Evolutionary conservation across 2,888 invertebrate genomes (phyloP).

Genomic region (Iphiclides podalirius): DNA sequence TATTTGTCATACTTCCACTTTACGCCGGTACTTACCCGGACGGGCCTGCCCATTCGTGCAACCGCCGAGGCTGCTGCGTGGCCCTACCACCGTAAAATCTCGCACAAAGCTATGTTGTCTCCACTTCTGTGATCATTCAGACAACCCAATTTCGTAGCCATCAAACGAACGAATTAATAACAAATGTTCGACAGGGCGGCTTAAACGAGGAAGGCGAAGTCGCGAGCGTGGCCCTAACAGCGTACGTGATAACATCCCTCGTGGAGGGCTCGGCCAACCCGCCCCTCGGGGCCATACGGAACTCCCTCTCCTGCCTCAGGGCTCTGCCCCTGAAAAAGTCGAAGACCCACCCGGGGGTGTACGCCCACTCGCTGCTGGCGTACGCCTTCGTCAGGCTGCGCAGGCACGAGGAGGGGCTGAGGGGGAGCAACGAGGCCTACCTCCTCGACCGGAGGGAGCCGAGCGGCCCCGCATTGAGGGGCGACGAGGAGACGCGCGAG

Average conservation of each 20-base stretch:
- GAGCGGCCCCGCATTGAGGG: conserved; percentile 36
- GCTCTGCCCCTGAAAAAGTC: conserved; percentile 57
- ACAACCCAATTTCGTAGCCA: no score
- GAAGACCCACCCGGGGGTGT: conserved; percentile 46
- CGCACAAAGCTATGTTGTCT: no score
- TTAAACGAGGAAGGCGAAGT: conserved; percentile 69
- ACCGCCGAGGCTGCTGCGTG: no score
- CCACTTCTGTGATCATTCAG: no score
- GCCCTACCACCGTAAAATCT: no score
- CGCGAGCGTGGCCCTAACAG: conserved; percentile 83
- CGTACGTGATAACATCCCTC: conserved; percentile 84
- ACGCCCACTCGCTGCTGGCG: conserved; percentile 54
- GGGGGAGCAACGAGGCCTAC: conserved; percentile 43
- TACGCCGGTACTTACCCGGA: no score
- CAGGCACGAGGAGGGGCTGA: conserved; percentile 51
- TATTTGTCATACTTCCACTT: no score
- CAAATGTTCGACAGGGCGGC: conserved; percentile 70
- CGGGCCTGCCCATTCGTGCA: no score
- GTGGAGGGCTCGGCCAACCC: conserved; percentile 78
- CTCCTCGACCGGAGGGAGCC: conserved; percentile 31
- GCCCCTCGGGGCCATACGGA: conserved; percentile 66
- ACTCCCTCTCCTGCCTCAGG: conserved; percentile 81
- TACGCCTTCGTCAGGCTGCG: conserved; percentile 56
- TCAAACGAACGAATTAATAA: no score
- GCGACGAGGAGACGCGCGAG: conserved; percentile 51